Conservation (phyloP, 2,888 invertebrate genomes). For the Taenaris catops region DNA sequence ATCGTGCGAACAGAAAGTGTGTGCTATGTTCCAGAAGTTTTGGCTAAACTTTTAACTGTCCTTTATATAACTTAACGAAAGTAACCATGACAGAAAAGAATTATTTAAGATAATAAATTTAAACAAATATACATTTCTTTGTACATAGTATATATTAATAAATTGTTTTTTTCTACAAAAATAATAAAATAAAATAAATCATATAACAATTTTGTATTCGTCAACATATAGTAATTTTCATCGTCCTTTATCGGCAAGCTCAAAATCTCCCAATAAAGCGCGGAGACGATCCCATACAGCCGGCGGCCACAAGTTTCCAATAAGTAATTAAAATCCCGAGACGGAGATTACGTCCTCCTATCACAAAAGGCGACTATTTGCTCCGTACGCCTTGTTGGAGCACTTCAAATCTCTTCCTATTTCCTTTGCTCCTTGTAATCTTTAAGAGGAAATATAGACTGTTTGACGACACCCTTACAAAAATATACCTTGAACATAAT, state of each 20-base stretch:
- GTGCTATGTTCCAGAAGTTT: no score
- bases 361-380: constrained; percentile 63
- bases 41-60: no score
- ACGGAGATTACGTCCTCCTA: constrained; percentile 60
- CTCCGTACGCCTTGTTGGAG: constrained; percentile 44
- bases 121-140: no score
- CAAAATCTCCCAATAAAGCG: constrained; percentile 65
- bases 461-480: constrained; percentile 11
- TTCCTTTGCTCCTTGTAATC: constrained; percentile 46
- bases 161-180: no score
- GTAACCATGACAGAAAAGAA: no score
- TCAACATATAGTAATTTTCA: constrained; percentile 31
- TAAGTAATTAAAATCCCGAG: constrained; percentile 77
- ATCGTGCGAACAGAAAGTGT: no score
- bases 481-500: not conserved
- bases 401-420: constrained; percentile 52
- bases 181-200: no score
- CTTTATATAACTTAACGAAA: no score
- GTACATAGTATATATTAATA: no score
- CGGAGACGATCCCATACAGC: constrained; percentile 62
- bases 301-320: constrained; percentile 77
- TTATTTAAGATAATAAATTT: no score
- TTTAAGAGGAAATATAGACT: constrained; percentile 21
- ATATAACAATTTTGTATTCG: no score
- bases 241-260: constrained; percentile 39